Evolutionary conservation across 1,140 invertebrate species (phyloP).

Genomic region (Drosophila murphyi): DNA sequence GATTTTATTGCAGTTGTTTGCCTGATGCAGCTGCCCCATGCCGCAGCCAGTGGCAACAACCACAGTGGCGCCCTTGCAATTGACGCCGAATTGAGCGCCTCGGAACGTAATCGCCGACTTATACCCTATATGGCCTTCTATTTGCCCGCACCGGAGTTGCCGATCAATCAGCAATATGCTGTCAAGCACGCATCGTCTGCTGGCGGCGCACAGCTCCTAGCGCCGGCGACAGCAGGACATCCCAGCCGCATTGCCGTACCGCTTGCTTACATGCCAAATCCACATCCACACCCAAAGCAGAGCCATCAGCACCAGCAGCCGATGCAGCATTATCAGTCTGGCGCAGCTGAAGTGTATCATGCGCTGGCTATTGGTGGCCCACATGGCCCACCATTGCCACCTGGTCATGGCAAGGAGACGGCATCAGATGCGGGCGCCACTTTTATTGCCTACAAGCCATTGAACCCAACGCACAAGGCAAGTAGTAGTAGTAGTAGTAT

Average conservation of each 20-base stretch:
- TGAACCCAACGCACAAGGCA: slow-evolving; percentile 69
- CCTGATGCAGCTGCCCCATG: slow-evolving; percentile 31
- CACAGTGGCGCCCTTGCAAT: slow-evolving; percentile 30
- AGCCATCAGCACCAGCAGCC: slow-evolving; percentile 36
- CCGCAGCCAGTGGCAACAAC: slow-evolving; percentile 28
- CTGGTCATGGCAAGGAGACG: slow-evolving; percentile 60
- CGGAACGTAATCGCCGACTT: slow-evolving; percentile 88
- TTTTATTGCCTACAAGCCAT: slow-evolving; percentile 78
- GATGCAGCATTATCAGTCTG: slow-evolving; percentile 69
- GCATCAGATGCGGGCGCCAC: slow-evolving; percentile 52
- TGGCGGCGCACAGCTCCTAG: slow-evolving; percentile 48
- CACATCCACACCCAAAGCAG: slow-evolving; percentile 15
- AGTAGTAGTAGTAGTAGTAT: slow-evolving; percentile 48
- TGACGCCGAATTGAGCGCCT: slow-evolving; percentile 75
- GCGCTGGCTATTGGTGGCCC: slow-evolving; percentile 47
- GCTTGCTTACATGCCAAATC: slow-evolving; percentile 71
- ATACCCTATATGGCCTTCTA: slow-evolving; percentile 94
- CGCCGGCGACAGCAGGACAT: slow-evolving; percentile 24
- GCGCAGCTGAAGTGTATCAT: slow-evolving; percentile 74
- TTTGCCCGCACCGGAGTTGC: slow-evolving; percentile 86
- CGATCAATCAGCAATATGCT: slow-evolving; percentile 83
- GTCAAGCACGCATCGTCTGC: slow-evolving; percentile 65
- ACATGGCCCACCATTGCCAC: slow-evolving; percentile 32
- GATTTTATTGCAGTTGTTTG: slow-evolving; percentile 27
- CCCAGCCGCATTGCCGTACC: slow-evolving; percentile 69